phyloP scores from a whole-genome alignment of 37 sponge, comb jelly and placozoan species.

The Amphimedon queenslandica region DNA sequence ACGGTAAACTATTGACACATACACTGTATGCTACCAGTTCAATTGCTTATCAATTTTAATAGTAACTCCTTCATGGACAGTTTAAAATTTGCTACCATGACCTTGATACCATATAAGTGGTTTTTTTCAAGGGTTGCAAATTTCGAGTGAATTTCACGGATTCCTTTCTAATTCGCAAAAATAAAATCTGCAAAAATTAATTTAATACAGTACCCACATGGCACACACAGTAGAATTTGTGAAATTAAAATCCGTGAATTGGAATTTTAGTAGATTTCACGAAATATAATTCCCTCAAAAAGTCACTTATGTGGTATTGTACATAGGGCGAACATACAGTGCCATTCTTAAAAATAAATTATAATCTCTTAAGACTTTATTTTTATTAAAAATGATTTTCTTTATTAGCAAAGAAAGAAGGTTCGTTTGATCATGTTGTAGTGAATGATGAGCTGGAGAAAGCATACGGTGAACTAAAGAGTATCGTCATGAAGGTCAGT shows the following conservation, averaged over 20 bases:
- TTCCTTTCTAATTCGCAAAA: no score
- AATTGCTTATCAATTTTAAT: neutral
- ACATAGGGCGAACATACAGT: no score
- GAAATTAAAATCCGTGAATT: no score
- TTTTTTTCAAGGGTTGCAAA: no score
- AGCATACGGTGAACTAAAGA: slow-evolving; percentile 60
- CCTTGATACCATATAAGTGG: no score
- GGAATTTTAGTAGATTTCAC: no score
- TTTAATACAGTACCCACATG: no score
- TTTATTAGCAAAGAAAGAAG: slow-evolving; percentile 76
- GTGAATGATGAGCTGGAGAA: slow-evolving; percentile 75
- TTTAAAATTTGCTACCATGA: neutral
- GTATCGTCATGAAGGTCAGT: slow-evolving; percentile 22
- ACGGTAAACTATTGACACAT: neutral
- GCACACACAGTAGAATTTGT: neutral
- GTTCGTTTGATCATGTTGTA: slow-evolving; percentile 84
- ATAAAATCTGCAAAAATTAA: no score
- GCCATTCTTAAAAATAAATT: no score
- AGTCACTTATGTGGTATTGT: neutral
- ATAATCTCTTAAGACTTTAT: no score
- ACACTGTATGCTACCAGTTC: neutral
- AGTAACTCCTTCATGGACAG: neutral
- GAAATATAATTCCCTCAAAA: no score
- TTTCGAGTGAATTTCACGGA: neutral
- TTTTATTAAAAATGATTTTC: no score